Conservation (phyloP, 2,888 invertebrate genomes). For the Blastobasis lacticolella region DNA sequence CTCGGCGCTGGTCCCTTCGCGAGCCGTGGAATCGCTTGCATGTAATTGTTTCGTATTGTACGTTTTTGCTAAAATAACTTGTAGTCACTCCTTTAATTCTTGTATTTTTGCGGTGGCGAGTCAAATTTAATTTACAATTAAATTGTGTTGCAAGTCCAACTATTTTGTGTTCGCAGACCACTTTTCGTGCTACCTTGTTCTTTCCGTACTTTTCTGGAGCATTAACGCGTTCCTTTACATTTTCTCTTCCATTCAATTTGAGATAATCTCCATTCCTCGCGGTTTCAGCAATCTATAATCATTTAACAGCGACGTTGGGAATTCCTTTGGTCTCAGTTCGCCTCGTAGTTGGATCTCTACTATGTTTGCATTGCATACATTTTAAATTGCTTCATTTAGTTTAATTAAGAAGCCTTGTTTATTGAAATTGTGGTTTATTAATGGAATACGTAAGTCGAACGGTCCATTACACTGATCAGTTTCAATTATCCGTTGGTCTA, state of each 20-base stretch:
- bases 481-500: background rate
- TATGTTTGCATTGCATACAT: constrained; percentile 8
- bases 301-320: background rate
- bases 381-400: constrained; percentile 19
- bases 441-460: constrained; percentile 3
- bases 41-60: background rate
- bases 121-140: no score
- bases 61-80: background rate
- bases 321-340: constrained; percentile 8
- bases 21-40: background rate
- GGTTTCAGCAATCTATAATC: constrained; percentile 6
- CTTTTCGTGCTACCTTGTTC: background rate
- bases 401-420: constrained; percentile 22
- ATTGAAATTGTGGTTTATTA: constrained; percentile 11
- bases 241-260: background rate
- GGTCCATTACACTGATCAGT: background rate
- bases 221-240: background rate
- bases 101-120: no score
- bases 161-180: background rate
- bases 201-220: background rate
- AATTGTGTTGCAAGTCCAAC: background rate
- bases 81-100: background rate
- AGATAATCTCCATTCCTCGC: background rate
- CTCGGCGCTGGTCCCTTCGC: constrained; percentile 27
- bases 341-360: constrained; percentile 7